phyloP scores from a whole-genome alignment of 2,888 invertebrate species.

The Baronia brevicornis region DNA sequence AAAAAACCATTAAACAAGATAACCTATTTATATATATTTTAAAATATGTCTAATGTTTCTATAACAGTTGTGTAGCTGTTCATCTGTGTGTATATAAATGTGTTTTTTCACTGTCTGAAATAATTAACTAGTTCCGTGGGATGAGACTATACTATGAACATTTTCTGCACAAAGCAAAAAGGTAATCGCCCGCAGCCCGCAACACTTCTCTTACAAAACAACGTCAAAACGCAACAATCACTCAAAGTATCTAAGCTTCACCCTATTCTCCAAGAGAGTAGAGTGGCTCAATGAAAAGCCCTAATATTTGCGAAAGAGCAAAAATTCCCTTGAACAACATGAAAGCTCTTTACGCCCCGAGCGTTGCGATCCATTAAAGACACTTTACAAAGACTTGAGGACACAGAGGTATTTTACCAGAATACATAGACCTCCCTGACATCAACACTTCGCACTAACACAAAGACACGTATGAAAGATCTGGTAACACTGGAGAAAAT shows the following conservation, averaged over 20 bases:
- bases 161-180: slow-evolving; percentile 5
- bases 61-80: too few relatives aligned
- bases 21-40: too few relatives aligned
- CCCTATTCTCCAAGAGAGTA: slow-evolving; percentile 23
- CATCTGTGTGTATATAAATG: too few relatives aligned
- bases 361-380: slow-evolving; percentile 59
- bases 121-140: too few relatives aligned
- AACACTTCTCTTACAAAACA: slow-evolving; percentile 6
- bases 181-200: not conserved
- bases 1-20: too few relatives aligned
- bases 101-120: too few relatives aligned
- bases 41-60: too few relatives aligned
- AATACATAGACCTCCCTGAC: slow-evolving; percentile 34
- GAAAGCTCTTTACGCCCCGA: slow-evolving; percentile 58
- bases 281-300: slow-evolving; percentile 42
- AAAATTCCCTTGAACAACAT: slow-evolving; percentile 51
- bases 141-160: too few relatives aligned
- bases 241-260: slow-evolving; percentile 23
- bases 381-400: slow-evolving; percentile 63
- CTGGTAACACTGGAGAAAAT: slow-evolving; percentile 28
- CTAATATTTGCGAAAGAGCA: slow-evolving; percentile 57
- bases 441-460: slow-evolving; percentile 9
- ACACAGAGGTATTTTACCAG: slow-evolving; percentile 45
- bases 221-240: slow-evolving; percentile 11
- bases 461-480: slow-evolving; percentile 29